These are phyloP conservation scores for Drosophila eugracilis DNA, from an alignment of 1,140 invertebrate genomes.

Conservation along the genomic window DNA sequence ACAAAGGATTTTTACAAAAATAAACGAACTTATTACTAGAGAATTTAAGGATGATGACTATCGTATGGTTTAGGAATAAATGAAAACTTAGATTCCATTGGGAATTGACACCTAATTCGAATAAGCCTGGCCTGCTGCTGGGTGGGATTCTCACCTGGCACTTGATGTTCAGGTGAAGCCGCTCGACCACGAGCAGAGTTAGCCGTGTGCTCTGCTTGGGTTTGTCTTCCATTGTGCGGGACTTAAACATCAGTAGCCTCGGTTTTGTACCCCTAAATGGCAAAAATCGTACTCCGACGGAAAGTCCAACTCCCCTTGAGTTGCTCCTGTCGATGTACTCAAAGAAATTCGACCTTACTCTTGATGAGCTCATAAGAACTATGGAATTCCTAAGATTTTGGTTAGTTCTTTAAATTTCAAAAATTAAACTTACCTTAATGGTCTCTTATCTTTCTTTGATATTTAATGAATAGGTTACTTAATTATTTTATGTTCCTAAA, in stretches of 20 bases:
- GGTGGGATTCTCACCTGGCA: slow-evolving; percentile 57
- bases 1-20: neutral
- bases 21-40: slow-evolving; percentile 3
- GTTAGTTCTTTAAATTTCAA: neutral
- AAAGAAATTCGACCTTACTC: neutral
- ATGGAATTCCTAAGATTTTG: no score
- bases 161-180: slow-evolving; percentile 63
- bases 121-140: slow-evolving; percentile 37
- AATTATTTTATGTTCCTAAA: no score
- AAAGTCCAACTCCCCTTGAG: slow-evolving; percentile 13
- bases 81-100: slow-evolving; percentile 13
- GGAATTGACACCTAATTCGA: neutral
- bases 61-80: neutral
- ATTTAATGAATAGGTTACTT: no score
- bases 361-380: neutral
- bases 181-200: slow-evolving; percentile 61
- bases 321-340: slow-evolving; percentile 9
- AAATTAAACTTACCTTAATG: no score
- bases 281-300: slow-evolving; percentile 20
- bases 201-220: slow-evolving; percentile 66
- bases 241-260: slow-evolving; percentile 29
- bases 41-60: slow-evolving; percentile 17
- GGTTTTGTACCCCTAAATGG: slow-evolving; percentile 58
- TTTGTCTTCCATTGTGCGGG: slow-evolving; percentile 69
- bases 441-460: no score